Conservation (phyloP, 2,797 vertebrate genomes). For the Falco peregrinus region DNA sequence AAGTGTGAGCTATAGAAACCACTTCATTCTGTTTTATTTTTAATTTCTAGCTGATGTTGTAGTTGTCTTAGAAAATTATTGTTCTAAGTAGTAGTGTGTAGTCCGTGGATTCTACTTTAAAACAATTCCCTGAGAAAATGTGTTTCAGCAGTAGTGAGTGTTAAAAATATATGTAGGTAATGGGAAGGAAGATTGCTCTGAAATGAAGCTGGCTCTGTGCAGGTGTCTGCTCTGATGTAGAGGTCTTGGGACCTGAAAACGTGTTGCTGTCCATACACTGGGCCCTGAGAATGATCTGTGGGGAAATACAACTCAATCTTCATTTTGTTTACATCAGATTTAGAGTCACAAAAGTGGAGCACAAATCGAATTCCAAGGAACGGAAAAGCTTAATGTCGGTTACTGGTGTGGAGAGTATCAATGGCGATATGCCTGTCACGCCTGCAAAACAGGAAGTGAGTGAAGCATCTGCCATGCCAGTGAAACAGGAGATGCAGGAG, state of each 20-base stretch:
- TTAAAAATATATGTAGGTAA: background rate
- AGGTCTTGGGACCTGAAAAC: background rate
- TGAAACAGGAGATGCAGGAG: constrained; percentile 54
- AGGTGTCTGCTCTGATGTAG: background rate
- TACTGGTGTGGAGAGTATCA: constrained; percentile 67
- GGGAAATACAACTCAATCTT: background rate
- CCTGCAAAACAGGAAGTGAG: constrained; percentile 62
- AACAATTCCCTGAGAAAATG: background rate
- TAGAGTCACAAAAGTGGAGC: constrained; percentile 92
- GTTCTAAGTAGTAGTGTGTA: background rate
- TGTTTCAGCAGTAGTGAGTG: background rate
- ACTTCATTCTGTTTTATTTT: background rate
- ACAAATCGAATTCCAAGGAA: constrained; percentile 80
- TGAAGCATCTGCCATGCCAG: constrained; percentile 73
- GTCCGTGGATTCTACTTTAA: background rate
- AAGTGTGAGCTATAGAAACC: background rate
- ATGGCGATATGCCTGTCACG: constrained; percentile 76
- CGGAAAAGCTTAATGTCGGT: constrained; percentile 82
- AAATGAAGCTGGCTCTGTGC: background rate
- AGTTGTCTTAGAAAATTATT: background rate
- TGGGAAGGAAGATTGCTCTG: background rate
- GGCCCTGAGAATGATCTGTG: background rate
- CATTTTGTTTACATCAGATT: constrained; percentile 80
- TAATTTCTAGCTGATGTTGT: background rate
- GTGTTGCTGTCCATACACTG: background rate